These are phyloP conservation scores for Emydocephalus ijimae DNA, from an alignment of 2,113 vertebrate species.

Conservation along the genomic window DNA sequence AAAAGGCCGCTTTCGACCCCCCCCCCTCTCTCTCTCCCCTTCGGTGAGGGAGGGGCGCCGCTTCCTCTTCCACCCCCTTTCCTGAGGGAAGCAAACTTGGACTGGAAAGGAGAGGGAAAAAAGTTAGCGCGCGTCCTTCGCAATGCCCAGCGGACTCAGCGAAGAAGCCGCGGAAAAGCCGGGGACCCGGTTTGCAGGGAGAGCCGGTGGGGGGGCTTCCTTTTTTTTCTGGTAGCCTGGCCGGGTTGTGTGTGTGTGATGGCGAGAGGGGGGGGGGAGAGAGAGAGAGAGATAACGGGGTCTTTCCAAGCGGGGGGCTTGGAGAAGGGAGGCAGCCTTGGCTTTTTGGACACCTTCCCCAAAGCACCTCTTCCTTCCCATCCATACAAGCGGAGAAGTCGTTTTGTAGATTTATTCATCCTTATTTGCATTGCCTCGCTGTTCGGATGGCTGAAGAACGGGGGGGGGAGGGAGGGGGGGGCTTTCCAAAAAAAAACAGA, in stretches of 20 bases:
- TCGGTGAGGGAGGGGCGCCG: not conserved
- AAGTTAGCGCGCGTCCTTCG: not conserved
- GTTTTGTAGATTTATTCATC: too few species aligned
- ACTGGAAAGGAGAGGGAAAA: too few species aligned
- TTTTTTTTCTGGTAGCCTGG: too few species aligned
- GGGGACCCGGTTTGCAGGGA: not conserved
- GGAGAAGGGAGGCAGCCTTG: not conserved
- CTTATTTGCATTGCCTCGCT: too few species aligned
- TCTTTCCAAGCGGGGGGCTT: not conserved
- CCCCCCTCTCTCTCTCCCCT: not conserved
- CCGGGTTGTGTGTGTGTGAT: too few species aligned
- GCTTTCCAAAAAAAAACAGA: not conserved
- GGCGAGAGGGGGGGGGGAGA: too few species aligned
- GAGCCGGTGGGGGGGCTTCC: not conserved
- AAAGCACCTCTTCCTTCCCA: not conserved
- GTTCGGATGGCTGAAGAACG: not conserved
- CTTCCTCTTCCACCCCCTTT: not conserved
- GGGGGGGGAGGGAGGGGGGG: not conserved
- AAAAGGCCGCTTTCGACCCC: not conserved
- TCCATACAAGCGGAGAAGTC: accelerated
- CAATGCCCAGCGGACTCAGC: not conserved
- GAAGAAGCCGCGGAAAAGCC: not conserved
- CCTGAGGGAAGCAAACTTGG: not conserved
- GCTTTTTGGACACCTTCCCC: accelerated
- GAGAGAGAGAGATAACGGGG: too few species aligned